Base-by-base conservation (phyloP, 2,888 invertebrate genomes). In the Nebria salina region DNA sequence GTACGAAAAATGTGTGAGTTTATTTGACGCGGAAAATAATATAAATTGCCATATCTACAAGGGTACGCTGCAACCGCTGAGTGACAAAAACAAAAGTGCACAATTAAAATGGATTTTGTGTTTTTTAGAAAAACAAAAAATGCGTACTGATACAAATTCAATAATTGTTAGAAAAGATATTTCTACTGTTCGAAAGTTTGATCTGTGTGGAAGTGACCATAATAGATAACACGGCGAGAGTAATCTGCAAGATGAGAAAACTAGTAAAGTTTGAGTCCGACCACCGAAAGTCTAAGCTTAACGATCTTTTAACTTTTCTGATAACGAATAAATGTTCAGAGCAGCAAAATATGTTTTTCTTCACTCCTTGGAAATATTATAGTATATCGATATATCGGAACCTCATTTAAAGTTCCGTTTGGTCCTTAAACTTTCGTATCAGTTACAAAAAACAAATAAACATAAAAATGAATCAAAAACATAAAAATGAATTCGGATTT, bases 261-360 rank as follows among this genome's bases (percentile, higher is more conserved):
- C 74, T 75, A 65, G 73, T 66, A 66, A 74, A 43, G 66, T 54
- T 68, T 20, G 25, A 15, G 11, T 8, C 54, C 54, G 54, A 54
- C 8, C 54, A 54, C 54, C 54, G 8, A 54, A 7, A 54, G 54
- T 54, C 54, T 8, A 54, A 54, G 54, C 54, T 54, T 11, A 54
- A 54, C 65, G 78, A 78, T 73, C 66, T 79, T 75, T 79, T 73
- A 79, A 79, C 79, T 79, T 79, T 79, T 79, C 74, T 68, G 78
- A 78, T 78, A 78, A 78, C 78, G 73, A 73, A 78, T 78, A 73
- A 78, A 78, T 78, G 78, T 72, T 70, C 26, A 70, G 78, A 65
- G 73, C 72, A 65, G 41, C 72, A 65, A 78, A 72, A 78, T 78
- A 73, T 78, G 72, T 78, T 78, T 70, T 34, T 65, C 34, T 70